These are phyloP conservation scores for Chrysomallon squamiferum DNA, from an alignment of 1,140 invertebrate genomes.

Conservation along the genomic window DNA sequence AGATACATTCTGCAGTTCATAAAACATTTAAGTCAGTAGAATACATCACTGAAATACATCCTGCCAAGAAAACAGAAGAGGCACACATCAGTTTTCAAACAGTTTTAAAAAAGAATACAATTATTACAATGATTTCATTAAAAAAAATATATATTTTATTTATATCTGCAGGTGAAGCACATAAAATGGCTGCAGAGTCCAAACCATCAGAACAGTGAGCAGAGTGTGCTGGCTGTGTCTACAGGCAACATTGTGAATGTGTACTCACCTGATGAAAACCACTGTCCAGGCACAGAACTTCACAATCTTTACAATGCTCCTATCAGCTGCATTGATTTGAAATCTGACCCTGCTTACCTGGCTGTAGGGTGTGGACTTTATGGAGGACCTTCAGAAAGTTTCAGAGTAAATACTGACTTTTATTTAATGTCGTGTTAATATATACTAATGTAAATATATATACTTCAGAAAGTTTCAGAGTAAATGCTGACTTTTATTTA, in stretches of 20 bases:
- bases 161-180: conserved; percentile 6
- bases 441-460: too few species aligned
- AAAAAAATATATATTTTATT: too few species aligned
- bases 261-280: conserved; percentile 1
- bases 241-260: conserved; percentile 18
- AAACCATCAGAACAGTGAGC: not conserved
- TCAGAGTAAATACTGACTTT: conserved; percentile 26
- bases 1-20: too few species aligned
- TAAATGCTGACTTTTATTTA: too few species aligned
- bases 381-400: conserved; percentile 10
- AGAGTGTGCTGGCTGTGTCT: conserved; percentile 14
- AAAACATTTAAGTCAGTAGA: too few species aligned
- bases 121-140: too few species aligned
- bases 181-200: conserved; percentile 10
- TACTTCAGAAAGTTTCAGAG: conserved; percentile 16
- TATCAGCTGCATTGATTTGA: conserved; percentile 35
- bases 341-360: conserved; percentile 23
- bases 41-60: too few species aligned
- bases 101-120: too few species aligned
- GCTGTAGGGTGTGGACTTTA: conserved; percentile 33
- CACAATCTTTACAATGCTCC: conserved; percentile 39
- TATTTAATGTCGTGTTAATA: too few species aligned
- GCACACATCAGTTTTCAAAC: too few species aligned
- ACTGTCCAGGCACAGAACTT: conserved; percentile 26
- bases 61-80: too few species aligned